A percentile compares a stretch with the other conserved stretches of the same genome.
phyloP scores from a whole-genome alignment of 2,797 vertebrate species.

The Mormyrops attenuatus region DNA sequence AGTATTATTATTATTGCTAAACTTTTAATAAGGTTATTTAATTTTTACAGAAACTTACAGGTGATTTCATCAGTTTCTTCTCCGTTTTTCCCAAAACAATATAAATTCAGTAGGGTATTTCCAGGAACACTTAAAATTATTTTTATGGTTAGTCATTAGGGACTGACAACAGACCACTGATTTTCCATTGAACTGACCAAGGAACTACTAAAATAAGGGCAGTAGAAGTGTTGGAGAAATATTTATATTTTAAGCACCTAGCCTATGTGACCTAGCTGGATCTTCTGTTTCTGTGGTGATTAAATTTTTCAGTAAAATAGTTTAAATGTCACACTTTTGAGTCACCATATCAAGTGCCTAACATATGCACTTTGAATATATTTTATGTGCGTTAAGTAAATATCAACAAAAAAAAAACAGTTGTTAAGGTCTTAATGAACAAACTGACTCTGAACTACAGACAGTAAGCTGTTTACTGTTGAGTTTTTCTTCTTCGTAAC shows the following conservation, averaged over 20 bases:
- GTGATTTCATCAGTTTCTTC: background rate
- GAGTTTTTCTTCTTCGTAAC: background rate
- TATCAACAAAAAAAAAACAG: background rate
- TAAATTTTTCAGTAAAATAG: background rate
- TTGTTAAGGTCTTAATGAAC: background rate
- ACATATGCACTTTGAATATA: background rate
- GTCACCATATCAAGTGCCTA: background rate
- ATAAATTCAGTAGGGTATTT: background rate
- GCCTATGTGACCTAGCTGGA: background rate
- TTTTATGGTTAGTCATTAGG: background rate
- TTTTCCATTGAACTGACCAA: background rate
- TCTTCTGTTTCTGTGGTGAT: background rate
- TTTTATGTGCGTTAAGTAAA: background rate
- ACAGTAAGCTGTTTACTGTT: background rate
- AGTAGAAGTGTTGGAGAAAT: background rate
- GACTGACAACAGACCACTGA: background rate
- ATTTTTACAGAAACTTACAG: background rate
- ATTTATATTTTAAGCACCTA: background rate
- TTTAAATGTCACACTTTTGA: background rate
- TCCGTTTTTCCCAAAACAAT: background rate
- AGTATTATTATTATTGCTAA: background rate
- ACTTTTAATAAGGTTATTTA: background rate
- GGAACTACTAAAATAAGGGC: background rate
- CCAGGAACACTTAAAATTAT: background rate
- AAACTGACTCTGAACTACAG: background rate